Conservation (phyloP, 1,140 invertebrate genomes). For the Trachymyrmex septentrionalis region DNA sequence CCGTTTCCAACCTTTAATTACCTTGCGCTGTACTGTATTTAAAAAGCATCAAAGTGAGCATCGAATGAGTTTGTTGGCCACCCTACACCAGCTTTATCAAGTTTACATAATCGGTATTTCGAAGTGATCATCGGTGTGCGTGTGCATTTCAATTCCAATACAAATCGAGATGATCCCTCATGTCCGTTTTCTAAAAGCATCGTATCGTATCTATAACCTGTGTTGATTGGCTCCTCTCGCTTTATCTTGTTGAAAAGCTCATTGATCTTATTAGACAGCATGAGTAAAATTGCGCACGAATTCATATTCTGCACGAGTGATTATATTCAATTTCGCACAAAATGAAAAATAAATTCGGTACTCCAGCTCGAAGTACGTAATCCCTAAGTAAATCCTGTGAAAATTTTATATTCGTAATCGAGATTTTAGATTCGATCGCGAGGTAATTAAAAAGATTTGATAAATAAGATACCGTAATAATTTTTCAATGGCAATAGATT, state of each 20-base stretch:
- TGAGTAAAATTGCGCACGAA: slow-evolving; percentile 26
- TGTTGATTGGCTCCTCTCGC: not conserved
- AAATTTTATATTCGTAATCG: slow-evolving; percentile 23
- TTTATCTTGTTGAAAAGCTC: slow-evolving; percentile 20
- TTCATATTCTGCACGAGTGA: slow-evolving; percentile 19
- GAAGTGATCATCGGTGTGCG: slow-evolving; percentile 27
- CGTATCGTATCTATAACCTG: not conserved
- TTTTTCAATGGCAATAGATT: slow-evolving; percentile 18
- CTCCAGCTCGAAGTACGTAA: not conserved
- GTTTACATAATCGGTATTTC: slow-evolving; percentile 29
- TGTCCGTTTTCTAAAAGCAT: slow-evolving; percentile 24
- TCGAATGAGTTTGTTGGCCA: slow-evolving; percentile 45
- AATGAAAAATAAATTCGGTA: not conserved
- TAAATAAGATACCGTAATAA: not conserved
- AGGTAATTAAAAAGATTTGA: slow-evolving; percentile 16
- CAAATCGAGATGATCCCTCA: slow-evolving; percentile 25
- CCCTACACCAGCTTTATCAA: slow-evolving; percentile 44
- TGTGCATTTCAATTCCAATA: slow-evolving; percentile 45
- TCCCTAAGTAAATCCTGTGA: not conserved
- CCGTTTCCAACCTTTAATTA: slow-evolving; percentile 56
- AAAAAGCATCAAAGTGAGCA: slow-evolving; percentile 41
- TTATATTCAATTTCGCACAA: not conserved
- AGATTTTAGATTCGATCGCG: not conserved
- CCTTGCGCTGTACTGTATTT: slow-evolving; percentile 39
- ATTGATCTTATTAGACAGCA: slow-evolving; percentile 10